phyloP scores from a whole-genome alignment of 2,888 invertebrate species.

The Coenonympha glycerion region DNA sequence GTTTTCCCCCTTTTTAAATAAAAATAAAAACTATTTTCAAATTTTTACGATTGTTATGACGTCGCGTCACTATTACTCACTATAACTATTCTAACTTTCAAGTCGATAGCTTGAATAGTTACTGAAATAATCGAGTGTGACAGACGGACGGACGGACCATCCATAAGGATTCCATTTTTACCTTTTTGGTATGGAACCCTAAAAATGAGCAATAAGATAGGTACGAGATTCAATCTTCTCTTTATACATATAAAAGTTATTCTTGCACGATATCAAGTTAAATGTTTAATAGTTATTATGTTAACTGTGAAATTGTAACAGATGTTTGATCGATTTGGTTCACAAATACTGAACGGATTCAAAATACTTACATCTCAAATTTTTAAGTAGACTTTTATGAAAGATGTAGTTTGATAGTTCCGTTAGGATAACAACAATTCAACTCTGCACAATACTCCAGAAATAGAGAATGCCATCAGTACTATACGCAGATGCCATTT shows the following conservation, averaged over 20 bases:
- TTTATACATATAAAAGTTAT: not conserved
- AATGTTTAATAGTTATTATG: constrained; percentile 4
- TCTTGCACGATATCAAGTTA: not conserved
- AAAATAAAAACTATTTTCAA: no score
- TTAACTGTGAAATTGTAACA: constrained; percentile 15
- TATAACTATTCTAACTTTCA: no score
- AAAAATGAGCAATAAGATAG: not conserved
- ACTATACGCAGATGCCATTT: constrained; percentile 27
- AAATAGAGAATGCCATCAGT: constrained; percentile 31
- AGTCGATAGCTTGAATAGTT: no score
- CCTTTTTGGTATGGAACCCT: no score
- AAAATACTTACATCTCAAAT: no score
- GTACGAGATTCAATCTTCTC: not conserved
- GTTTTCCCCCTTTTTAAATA: no score
- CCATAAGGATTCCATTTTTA: no score
- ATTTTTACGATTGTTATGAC: no score
- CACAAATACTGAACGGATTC: no score
- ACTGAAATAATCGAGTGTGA: no score
- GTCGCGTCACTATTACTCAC: no score
- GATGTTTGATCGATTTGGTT: constrained; percentile 9
- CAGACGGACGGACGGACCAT: no score
- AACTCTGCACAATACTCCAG: constrained; percentile 52
- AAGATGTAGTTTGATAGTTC: constrained; percentile 32
- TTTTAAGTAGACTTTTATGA: not conserved
- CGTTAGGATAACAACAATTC: constrained; percentile 48